A percentile compares a stretch with the other conserved stretches of the same genome.
These are phyloP conservation scores for Listrodromus nycthemerus DNA, from an alignment of 2,888 invertebrate genomes.

Conservation along the genomic window DNA sequence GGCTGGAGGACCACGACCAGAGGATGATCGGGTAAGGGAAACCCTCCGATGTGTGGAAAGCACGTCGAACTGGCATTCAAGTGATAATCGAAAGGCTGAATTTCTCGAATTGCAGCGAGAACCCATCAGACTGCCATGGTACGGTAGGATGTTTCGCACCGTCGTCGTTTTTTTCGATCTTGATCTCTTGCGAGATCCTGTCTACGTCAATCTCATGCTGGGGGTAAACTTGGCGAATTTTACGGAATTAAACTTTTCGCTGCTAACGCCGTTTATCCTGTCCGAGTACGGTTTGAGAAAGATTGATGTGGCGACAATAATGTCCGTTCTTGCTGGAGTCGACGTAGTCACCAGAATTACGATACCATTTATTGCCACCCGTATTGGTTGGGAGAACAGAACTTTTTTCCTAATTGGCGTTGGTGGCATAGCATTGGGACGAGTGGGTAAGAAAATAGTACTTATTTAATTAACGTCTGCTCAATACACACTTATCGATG, in stretches of 20 bases:
- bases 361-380: slow-evolving; percentile 89
- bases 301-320: slow-evolving; percentile 88
- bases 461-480: background rate
- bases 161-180: slow-evolving; percentile 89
- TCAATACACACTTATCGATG: background rate
- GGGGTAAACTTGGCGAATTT: slow-evolving; percentile 90
- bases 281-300: slow-evolving; percentile 88
- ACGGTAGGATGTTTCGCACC: slow-evolving; percentile 85
- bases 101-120: slow-evolving; percentile 48
- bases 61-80: slow-evolving; percentile 26
- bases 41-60: slow-evolving; percentile 9
- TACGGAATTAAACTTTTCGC: slow-evolving; percentile 90
- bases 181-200: slow-evolving; percentile 89
- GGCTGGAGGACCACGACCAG: slow-evolving; percentile 42
- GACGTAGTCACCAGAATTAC: slow-evolving; percentile 89
- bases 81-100: slow-evolving; percentile 47
- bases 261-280: slow-evolving; percentile 90
- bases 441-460: slow-evolving; percentile 86
- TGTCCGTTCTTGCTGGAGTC: slow-evolving; percentile 89
- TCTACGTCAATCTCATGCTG: slow-evolving; percentile 89
- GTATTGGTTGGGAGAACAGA: slow-evolving; percentile 89
- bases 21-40: slow-evolving; percentile 61
- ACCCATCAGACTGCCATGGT: slow-evolving; percentile 59
- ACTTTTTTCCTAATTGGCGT: slow-evolving; percentile 90
- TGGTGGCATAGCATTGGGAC: slow-evolving; percentile 88